Percentiles rank a stretch among this genome's conserved stretches.
Evolutionary conservation across 2,888 invertebrate genomes (phyloP).

Genomic region (Cyclophora punctaria): DNA sequence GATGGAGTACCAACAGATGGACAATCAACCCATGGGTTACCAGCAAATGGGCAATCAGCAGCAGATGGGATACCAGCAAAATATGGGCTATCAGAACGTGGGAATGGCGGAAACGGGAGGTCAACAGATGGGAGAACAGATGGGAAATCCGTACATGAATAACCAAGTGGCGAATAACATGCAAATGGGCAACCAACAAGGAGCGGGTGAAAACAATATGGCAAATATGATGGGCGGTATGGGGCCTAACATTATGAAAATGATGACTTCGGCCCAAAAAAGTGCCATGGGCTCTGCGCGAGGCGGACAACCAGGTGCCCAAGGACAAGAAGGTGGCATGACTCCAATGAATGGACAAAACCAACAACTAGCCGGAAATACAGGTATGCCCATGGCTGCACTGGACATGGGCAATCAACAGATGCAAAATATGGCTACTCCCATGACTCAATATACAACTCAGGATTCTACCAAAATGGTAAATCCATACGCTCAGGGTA

Average conservation of each 20-base stretch:
- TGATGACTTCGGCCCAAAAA: constrained; percentile 34
- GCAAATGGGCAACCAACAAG: not conserved
- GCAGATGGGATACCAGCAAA: not conserved
- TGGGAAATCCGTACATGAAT: not conserved
- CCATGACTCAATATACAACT: constrained; percentile 24
- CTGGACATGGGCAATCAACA: constrained; percentile 17
- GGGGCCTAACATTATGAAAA: constrained; percentile 51
- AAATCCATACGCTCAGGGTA: constrained; percentile 18
- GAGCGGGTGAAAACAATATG: constrained; percentile 1
- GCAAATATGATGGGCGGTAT: constrained; percentile 33
- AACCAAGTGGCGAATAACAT: not conserved
- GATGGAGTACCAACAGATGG: constrained; percentile 12
- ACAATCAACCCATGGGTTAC: constrained; percentile 12
- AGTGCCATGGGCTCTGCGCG: constrained; percentile 14
- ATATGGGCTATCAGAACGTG: not conserved
- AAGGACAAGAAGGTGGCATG: constrained; percentile 27
- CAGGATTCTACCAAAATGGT: constrained; percentile 19
- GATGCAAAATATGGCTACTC: constrained; percentile 12
- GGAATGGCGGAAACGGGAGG: not conserved
- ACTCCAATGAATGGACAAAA: constrained; percentile 27
- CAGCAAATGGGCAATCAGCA: not conserved
- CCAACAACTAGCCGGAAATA: constrained; percentile 14
- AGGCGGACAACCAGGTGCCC: constrained; percentile 8
- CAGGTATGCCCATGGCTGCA: constrained; percentile 12
- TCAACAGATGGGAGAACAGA: not conserved